These are phyloP conservation scores for Pungitius pungitius DNA, from an alignment of 2,113 vertebrate genomes.

Conservation along the genomic window DNA sequence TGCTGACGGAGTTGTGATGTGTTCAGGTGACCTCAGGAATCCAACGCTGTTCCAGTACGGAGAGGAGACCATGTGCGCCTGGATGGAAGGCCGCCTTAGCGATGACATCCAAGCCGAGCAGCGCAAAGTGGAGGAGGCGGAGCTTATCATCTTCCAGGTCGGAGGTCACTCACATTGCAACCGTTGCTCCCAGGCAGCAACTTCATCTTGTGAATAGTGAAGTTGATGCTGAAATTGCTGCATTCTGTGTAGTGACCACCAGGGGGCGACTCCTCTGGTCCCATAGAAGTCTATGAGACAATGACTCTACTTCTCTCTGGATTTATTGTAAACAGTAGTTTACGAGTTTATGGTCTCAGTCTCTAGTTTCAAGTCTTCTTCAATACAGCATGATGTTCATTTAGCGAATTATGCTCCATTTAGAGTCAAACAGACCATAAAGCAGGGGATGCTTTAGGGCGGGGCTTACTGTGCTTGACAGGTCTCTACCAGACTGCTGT, in stretches of 20 bases:
- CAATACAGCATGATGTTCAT: too few species aligned
- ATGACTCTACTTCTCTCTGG: too few species aligned
- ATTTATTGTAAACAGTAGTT: not conserved
- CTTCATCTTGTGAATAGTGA: not conserved
- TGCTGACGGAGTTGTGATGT: not conserved
- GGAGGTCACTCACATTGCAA: not conserved
- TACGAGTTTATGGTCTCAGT: not conserved
- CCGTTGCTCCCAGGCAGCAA: not conserved
- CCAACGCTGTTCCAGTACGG: conserved; percentile 78
- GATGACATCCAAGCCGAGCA: conserved; percentile 83
- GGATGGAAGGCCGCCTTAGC: conserved; percentile 80
- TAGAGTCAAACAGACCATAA: too few species aligned
- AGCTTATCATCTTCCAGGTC: conserved; percentile 90
- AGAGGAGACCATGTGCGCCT: conserved; percentile 74
- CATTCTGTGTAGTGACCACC: not conserved
- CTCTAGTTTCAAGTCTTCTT: not conserved
- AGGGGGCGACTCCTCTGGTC: not conserved
- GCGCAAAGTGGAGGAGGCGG: conserved; percentile 81
- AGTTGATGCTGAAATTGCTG: not conserved
- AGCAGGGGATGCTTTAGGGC: too few species aligned
- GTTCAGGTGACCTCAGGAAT: conserved; percentile 77
- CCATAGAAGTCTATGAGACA: not conserved
- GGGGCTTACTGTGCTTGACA: not conserved
- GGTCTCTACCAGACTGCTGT: not conserved
- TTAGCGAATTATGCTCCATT: too few species aligned